Base-by-base conservation (phyloP, 2,888 invertebrate species). In the Orthonychiurus folsomi region DNA sequence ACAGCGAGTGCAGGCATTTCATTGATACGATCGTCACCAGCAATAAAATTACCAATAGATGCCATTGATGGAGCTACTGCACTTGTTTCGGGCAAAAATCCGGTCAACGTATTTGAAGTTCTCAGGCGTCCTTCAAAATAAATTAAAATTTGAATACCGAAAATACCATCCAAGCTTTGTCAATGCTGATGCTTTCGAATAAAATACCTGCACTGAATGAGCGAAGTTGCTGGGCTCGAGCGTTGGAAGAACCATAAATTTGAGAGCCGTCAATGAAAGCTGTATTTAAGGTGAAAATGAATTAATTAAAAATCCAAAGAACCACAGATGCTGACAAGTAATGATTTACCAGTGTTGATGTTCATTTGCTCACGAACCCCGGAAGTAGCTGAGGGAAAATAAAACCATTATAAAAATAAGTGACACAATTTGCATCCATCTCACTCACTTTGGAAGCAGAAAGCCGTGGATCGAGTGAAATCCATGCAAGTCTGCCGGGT, bases 21-120 rank as follows among this genome's bases (percentile, higher is more conserved):
- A 59, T 70, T 72, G 55, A 72, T 65, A 23, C 72, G 65, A 52
- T 70, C 67, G 61, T 72, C 72, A 56, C 72, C 72, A 52, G 72
- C 70, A 26, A 63, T 60, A 63, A 70, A 72, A 1, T 27, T 50
- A 5, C 72, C 72, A 52, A 63, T 63, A 47, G 64, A 63, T n/a
- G 21, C 48, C 15, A 52, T 60, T 15, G 28, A 18, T 15, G 24
- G 25, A n/a, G 20, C 23, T 1, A 21, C 18, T 2, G 25, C 12
- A 25, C 63, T 53, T 0, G 37, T 24, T 1, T 54, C 64, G 5
- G 72, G 70, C 1, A 72, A 60, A 52, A 72, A 69, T 1, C 70
- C 70, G 25, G 56, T 63, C 9, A 67, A 37, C 1, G 64, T 55
- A 2, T 56, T 61, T 24, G 69, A 66, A 1, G 68, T 67, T 12